Percentiles rank a stretch among this genome's conserved stretches.
Conservation (phyloP, 2,797 vertebrate species). For the Centropyge bicolor region DNA sequence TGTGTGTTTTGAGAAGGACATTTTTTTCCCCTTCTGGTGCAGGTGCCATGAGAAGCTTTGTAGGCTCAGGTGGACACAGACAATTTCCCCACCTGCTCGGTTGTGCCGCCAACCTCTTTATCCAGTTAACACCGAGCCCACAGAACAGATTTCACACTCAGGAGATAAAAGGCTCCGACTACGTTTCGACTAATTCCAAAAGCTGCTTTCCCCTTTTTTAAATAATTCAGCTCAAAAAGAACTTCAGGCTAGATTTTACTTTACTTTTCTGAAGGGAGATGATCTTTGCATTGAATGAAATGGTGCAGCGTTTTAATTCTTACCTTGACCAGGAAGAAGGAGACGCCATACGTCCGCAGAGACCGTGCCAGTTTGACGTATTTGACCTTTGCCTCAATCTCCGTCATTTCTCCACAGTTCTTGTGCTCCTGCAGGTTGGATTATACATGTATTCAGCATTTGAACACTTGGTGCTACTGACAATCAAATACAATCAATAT, state of each 20-base stretch:
- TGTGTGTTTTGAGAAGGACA: not conserved
- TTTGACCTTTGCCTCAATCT: conserved; percentile 98
- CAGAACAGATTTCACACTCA: conserved; percentile 47
- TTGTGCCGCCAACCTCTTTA: conserved; percentile 34
- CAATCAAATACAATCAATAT: not conserved
- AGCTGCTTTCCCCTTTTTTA: not conserved
- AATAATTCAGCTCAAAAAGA: conserved; percentile 17
- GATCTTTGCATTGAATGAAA: conserved; percentile 33
- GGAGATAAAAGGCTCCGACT: conserved; percentile 50
- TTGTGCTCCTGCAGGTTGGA: conserved; percentile 91
- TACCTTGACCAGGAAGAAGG: conserved; percentile 98
- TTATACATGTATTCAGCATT: conserved; percentile 9
- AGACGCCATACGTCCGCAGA: conserved; percentile 95
- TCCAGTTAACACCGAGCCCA: conserved; percentile 44
- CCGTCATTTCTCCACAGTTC: conserved; percentile 96
- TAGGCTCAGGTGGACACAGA: conserved; percentile 43
- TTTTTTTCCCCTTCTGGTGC: not conserved
- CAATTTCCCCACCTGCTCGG: conserved; percentile 25
- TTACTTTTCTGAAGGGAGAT: not conserved
- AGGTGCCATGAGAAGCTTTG: conserved; percentile 25
- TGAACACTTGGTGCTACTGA: not conserved
- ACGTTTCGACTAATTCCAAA: conserved; percentile 31
- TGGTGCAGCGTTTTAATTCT: not conserved
- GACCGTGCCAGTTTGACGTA: conserved; percentile 97
- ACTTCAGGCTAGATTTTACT: conserved; percentile 28